Percentiles rank a stretch among this genome's conserved stretches.
Conservation (phyloP, 64 coral and sea anemone genomes). For the Actinia tenebrosa region DNA sequence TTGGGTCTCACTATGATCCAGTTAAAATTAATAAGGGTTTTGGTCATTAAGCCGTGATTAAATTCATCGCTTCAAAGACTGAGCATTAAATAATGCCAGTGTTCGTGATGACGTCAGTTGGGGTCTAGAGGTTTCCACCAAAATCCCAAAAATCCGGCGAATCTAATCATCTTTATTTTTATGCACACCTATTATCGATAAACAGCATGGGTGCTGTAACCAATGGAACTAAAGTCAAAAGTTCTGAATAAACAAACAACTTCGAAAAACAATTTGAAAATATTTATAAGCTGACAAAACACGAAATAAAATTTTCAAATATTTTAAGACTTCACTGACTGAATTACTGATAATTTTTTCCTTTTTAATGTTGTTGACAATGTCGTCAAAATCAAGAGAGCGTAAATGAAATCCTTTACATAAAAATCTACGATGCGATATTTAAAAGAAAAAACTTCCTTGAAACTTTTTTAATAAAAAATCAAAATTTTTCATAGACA, state of each 20-base stretch:
- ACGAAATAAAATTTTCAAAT: background rate
- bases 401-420: too few species aligned
- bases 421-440: too few species aligned
- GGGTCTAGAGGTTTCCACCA: background rate
- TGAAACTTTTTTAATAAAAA: too few species aligned
- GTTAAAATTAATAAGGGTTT: background rate
- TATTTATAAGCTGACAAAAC: background rate
- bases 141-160: background rate
- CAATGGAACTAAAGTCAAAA: background rate
- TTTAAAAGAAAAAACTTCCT: too few species aligned
- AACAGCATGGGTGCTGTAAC: background rate
- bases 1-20: background rate
- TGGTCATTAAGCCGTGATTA: background rate
- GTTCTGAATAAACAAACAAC: background rate
- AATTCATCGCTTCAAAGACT: background rate
- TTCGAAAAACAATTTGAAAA: background rate
- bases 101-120: background rate
- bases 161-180: background rate
- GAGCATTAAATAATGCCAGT: background rate
- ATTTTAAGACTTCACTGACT: too few species aligned
- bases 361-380: too few species aligned
- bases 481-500: too few species aligned
- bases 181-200: background rate
- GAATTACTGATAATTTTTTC: too few species aligned
- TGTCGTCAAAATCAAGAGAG: too few species aligned